A percentile compares a stretch with the other conserved stretches of the same genome.
phyloP scores from a whole-genome alignment of 2,888 invertebrate genomes.

The Stenotaenia linearis region DNA sequence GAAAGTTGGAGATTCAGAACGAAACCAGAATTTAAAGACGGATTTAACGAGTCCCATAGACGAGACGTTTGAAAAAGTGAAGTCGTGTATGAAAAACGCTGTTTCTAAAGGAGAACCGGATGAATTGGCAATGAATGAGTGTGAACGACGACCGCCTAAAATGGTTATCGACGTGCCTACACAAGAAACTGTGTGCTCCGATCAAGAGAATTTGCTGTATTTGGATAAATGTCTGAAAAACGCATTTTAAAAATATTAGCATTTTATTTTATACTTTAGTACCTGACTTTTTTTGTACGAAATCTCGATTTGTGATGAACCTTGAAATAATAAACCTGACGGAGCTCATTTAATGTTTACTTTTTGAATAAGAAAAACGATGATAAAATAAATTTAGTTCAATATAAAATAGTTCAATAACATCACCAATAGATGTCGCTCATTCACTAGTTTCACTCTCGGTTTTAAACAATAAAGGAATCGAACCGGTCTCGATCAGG shows the following conservation, averaged over 20 bases:
- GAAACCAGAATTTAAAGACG: background rate
- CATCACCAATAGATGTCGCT: too few species aligned
- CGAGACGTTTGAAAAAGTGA: background rate
- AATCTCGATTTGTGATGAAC: background rate
- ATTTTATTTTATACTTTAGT: too few species aligned
- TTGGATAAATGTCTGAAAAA: background rate
- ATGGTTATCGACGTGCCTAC: background rate
- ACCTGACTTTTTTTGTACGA: background rate
- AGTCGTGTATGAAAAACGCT: background rate
- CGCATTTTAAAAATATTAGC: background rate
- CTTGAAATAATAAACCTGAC: background rate
- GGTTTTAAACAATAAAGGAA: background rate
- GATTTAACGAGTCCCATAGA: background rate
- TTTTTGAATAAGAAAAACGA: too few species aligned
- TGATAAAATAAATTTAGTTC: too few species aligned
- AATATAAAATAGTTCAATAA: too few species aligned
- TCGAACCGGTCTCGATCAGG: background rate
- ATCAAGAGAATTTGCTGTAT: background rate
- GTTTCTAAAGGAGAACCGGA: background rate
- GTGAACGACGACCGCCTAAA: background rate
- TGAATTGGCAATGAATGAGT: background rate
- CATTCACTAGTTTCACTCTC: too few species aligned
- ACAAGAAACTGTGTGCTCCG: background rate
- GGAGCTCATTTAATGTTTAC: background rate
- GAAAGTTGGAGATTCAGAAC: background rate